These are phyloP conservation scores for Sycophaga agraensis DNA, from an alignment of 1,140 invertebrate species.

Conservation along the genomic window DNA sequence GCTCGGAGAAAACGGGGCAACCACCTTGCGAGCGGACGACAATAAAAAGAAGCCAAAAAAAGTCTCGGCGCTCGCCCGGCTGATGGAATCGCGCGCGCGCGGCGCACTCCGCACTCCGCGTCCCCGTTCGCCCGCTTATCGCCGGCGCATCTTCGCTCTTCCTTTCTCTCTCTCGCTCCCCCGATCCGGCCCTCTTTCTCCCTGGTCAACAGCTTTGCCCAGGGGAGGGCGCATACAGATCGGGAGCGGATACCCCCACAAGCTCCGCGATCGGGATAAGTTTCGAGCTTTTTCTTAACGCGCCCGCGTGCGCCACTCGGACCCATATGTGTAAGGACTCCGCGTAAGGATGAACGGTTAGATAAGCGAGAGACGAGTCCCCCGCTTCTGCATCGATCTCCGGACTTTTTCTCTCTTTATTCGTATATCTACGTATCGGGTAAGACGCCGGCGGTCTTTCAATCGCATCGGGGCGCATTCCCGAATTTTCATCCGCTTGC, in stretches of 20 bases:
- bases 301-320: neutral
- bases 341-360: no score
- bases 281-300: no score
- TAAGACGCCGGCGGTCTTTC: no score
- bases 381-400: no score
- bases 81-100: constrained; percentile 3
- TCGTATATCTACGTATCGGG: no score
- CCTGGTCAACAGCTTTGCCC: neutral
- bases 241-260: neutral
- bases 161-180: neutral
- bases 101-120: neutral
- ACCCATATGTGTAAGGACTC: no score
- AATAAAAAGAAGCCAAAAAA: constrained; percentile 18
- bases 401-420: no score
- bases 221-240: constrained; percentile 2
- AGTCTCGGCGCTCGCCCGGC: neutral
- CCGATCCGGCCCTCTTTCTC: neutral
- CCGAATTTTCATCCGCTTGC: no score
- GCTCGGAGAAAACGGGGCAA: constrained; percentile 5
- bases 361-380: no score
- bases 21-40: constrained; percentile 1
- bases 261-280: neutral
- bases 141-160: neutral
- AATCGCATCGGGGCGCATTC: no score
- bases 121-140: neutral